Percentiles rank a stretch among this genome's conserved stretches.
Evolutionary conservation across 2,888 invertebrate species (phyloP).

Genomic region (Hydriomena furcata): DNA sequence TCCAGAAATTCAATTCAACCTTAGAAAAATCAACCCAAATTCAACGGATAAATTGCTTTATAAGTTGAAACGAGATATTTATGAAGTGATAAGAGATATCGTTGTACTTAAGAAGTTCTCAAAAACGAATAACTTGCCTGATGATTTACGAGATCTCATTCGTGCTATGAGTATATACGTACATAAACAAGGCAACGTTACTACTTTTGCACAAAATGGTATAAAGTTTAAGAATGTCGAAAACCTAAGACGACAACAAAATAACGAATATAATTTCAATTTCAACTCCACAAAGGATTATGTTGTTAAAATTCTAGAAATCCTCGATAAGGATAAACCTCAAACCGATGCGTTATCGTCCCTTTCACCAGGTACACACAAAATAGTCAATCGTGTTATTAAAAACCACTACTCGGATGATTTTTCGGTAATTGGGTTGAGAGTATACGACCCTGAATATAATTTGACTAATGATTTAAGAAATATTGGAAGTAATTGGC

Average conservation of each 20-base stretch:
- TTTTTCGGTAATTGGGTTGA: slow-evolving; percentile 32
- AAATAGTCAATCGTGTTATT: slow-evolving; percentile 53
- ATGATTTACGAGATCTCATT: slow-evolving; percentile 50
- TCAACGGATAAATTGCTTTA: slow-evolving; percentile 43
- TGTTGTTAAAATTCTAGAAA: slow-evolving; percentile 48
- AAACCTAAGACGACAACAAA: slow-evolving; percentile 7
- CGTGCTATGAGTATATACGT: slow-evolving; percentile 53
- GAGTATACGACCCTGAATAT: slow-evolving; percentile 42
- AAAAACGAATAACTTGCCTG: slow-evolving; percentile 38
- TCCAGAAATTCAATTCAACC: slow-evolving; percentile 38
- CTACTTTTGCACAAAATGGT: slow-evolving; percentile 20
- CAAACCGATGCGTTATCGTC: slow-evolving; percentile 40
- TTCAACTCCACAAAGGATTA: slow-evolving; percentile 33
- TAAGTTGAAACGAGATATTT: slow-evolving; percentile 60
- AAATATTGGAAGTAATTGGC: slow-evolving; percentile 53
- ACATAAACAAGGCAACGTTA: slow-evolving; percentile 38
- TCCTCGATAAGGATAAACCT: slow-evolving; percentile 47
- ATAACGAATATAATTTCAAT: not conserved
- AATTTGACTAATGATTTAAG: slow-evolving; percentile 50
- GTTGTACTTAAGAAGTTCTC: slow-evolving; percentile 46
- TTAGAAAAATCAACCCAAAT: slow-evolving; percentile 38
- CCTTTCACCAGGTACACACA: slow-evolving; percentile 45
- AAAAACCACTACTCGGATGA: slow-evolving; percentile 46
- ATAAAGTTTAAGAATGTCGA: slow-evolving; percentile 17
- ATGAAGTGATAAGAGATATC: slow-evolving; percentile 56